phyloP scores from a whole-genome alignment of 2,113 vertebrate genomes.

The Gymnogyps californianus region DNA sequence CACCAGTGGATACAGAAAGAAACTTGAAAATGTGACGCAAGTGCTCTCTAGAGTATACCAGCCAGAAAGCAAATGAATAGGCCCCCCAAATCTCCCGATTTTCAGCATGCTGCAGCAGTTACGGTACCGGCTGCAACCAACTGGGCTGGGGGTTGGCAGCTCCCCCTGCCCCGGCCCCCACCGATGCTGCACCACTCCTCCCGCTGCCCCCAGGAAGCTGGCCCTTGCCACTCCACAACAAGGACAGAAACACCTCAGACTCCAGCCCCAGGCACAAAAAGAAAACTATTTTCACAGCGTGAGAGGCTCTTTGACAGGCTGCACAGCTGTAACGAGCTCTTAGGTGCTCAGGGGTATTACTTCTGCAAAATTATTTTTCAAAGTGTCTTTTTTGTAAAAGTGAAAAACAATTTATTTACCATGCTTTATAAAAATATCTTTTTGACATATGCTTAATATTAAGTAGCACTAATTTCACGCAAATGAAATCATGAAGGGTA shows the following conservation, averaged over 20 bases:
- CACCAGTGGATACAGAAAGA: background rate
- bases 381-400: background rate
- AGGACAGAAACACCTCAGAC: background rate
- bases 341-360: background rate
- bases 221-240: too few relatives aligned
- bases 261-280: background rate
- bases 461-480: background rate
- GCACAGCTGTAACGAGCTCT: background rate
- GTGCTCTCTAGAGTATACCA: background rate
- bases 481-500: background rate
- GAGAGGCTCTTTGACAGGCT: background rate
- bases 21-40: background rate
- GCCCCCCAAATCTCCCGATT: background rate
- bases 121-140: accelerated
- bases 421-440: background rate
- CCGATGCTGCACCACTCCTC: accelerated
- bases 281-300: accelerated
- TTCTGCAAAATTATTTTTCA: background rate
- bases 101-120: background rate
- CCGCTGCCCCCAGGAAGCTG: background rate
- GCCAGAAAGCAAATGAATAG: background rate
- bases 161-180: too few relatives aligned
- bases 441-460: background rate
- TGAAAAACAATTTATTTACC: background rate
- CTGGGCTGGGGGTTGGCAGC: background rate